phyloP scores from a whole-genome alignment of 2,113 vertebrate genomes.

The Sardina pilchardus region DNA sequence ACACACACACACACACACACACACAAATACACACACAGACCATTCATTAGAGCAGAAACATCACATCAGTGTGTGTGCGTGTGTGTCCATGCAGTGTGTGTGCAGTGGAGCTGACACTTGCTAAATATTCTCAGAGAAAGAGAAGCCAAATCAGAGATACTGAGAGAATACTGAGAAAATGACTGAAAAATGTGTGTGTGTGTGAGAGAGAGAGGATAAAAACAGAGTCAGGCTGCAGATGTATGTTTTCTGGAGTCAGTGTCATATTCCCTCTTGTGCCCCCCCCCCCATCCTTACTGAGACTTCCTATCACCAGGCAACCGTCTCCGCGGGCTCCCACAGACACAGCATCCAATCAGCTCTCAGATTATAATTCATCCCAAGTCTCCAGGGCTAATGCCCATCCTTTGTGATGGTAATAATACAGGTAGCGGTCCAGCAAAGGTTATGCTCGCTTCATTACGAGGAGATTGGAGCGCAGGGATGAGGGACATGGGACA shows the following conservation, averaged over 20 bases:
- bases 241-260: not conserved
- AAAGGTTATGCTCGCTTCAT: slow-evolving; percentile 25
- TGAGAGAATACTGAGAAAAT: not conserved
- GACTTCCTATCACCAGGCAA: not conserved
- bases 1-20: not conserved
- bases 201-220: not conserved
- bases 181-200: not conserved
- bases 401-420: slow-evolving; percentile 6
- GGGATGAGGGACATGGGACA: not conserved
- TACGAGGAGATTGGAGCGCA: not conserved
- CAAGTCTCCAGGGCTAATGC: not conserved
- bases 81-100: slow-evolving; percentile 11
- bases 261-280: slow-evolving; percentile 3
- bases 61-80: slow-evolving; percentile 19
- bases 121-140: not conserved
- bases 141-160: not conserved
- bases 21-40: not conserved
- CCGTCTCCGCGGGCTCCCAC: not conserved
- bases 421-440: not conserved
- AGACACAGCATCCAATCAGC: not conserved
- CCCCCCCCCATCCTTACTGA: not conserved
- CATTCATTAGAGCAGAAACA: slow-evolving; percentile 34
- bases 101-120: not conserved
- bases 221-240: not conserved
- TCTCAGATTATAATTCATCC: not conserved